Percentiles rank a stretch among this genome's conserved stretches.
These are phyloP conservation scores for Lamellibrachia columna DNA, from an alignment of 2,888 invertebrate species.

Conservation along the genomic window DNA sequence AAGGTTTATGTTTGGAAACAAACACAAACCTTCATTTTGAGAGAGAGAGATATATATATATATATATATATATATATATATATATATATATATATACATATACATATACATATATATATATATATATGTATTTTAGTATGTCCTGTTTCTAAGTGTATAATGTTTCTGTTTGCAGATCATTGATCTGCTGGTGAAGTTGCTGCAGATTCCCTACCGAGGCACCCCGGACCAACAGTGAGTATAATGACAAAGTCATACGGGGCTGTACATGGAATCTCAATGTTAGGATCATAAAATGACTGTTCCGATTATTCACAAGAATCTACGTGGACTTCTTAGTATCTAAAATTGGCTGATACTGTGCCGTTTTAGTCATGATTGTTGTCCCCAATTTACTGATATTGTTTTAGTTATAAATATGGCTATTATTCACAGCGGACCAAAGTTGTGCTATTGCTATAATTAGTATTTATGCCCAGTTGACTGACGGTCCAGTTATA, in stretches of 20 bases:
- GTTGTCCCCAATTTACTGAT: neutral
- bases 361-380: neutral
- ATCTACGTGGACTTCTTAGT: neutral
- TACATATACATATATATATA: too few species aligned
- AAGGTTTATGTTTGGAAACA: too few species aligned
- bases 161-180: conserved; percentile 52
- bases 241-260: neutral
- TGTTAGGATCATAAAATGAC: neutral
- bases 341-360: neutral
- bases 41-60: too few species aligned
- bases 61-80: too few species aligned
- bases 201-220: conserved; percentile 57
- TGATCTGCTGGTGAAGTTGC: conserved; percentile 57
- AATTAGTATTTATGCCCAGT: too few species aligned
- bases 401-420: neutral
- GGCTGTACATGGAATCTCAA: neutral
- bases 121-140: neutral
- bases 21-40: too few species aligned
- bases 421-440: too few species aligned
- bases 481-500: too few species aligned
- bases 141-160: neutral
- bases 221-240: conserved; percentile 55
- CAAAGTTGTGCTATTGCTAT: too few species aligned
- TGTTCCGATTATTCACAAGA: neutral
- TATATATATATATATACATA: too few species aligned